Evolutionary conservation across 2,113 vertebrate genomes (phyloP), one percentile per base, ranked within the genome.

Genomic region (Eulacestoma nigropectus): DNA sequence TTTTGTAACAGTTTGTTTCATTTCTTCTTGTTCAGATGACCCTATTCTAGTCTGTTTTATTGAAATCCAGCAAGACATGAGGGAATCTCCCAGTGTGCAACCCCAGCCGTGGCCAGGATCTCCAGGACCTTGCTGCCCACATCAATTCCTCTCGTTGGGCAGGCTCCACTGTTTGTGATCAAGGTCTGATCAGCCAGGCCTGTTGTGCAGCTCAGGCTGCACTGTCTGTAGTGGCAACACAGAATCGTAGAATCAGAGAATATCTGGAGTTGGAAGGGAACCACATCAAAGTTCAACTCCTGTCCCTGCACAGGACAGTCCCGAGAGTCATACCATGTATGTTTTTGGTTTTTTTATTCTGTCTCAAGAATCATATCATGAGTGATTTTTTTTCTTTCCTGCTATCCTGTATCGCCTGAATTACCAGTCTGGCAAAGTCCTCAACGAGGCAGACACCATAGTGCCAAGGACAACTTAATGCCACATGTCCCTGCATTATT

Each of bases 201-300:
- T 9, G 0, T 50, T 47, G 65, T 13, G 25, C 59, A 47, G 25
- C 1, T 10, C 65, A 19, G 13, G n/a, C 37, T 81, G 6, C 32
- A 32, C 21, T 0, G 1, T 22, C 50, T 8, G 0, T 27, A 41
- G 11, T 13, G 32, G 12, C n/a, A 92, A 27, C 37, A 70, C 6
- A 55, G 42, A 69, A 49, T 32, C 6, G 4, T 4, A 39, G 29
- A 65, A 47, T 39, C 50, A 35, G 1, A 23, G 55, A 69, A 49
- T 29, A 37, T 56, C 21, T 5, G 12, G 49, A 50, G 13, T 3
- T 49, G 19, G 41, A 64, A 70, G 13, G 27, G 13, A 63, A 32
- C 7, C 27, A 49, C 35, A 63, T 11, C 32, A 32, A 70, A 76
- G 17, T 62, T 18, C 25, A 41, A 1, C 5, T 49, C 32, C 42